These are phyloP conservation scores for Hormaphis cornu DNA, from an alignment of 1,140 invertebrate genomes.

Conservation along the genomic window DNA sequence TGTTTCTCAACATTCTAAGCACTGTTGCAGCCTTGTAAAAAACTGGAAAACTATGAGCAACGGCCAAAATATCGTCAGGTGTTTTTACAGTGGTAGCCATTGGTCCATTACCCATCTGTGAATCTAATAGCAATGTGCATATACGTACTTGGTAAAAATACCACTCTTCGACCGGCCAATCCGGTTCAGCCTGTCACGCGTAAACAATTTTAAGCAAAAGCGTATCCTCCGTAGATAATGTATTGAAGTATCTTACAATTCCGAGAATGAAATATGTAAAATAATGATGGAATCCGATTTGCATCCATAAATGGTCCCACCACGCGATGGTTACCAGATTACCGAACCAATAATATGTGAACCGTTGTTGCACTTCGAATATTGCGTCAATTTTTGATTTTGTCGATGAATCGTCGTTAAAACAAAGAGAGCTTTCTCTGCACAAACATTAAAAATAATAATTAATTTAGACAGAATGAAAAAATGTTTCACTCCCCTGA, in stretches of 20 bases:
- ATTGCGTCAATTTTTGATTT: constrained; percentile 38
- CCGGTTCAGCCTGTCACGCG: neutral
- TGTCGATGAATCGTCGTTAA: neutral
- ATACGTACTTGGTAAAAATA: neutral
- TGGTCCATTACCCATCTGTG: neutral
- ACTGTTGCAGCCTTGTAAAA: neutral
- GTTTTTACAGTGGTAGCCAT: neutral
- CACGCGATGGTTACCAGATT: constrained; percentile 44
- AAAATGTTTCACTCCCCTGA: neutral
- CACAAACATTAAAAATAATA: too few species aligned
- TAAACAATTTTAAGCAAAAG: neutral
- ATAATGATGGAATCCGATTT: constrained; percentile 49
- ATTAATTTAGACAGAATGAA: too few species aligned
- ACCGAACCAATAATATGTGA: constrained; percentile 47
- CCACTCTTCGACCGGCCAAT: neutral
- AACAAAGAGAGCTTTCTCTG: neutral
- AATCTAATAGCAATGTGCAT: neutral
- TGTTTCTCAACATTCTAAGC: neutral
- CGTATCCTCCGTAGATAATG: neutral
- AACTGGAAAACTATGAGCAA: too few species aligned
- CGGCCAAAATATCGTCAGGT: neutral
- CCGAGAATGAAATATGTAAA: constrained; percentile 37
- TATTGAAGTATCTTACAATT: constrained; percentile 35
- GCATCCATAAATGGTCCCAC: constrained; percentile 49
- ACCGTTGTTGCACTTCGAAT: constrained; percentile 47